Evolutionary conservation across 2,888 invertebrate species (phyloP), one percentile per base, ranked within the genome.

Genomic region (Caenorhabditis uteleia): DNA sequence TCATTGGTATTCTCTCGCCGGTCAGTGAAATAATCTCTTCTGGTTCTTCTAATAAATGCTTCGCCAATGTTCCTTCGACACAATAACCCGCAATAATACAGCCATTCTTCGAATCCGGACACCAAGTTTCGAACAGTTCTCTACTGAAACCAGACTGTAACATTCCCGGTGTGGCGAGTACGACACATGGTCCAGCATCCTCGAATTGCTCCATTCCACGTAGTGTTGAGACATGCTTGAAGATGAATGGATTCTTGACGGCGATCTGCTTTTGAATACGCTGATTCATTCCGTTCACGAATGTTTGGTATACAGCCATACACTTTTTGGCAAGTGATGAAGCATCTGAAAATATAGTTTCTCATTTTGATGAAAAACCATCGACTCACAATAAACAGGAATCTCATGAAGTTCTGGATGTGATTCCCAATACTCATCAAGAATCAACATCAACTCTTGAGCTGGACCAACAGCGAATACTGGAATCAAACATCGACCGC

Each of bases 291-390:
- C 97, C 95, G 85, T 95, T 95, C 3, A 98, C 91, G 85, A 95
- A 99, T 0, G 98, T 98, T 86, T 99, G 98, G 87, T 99, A 99
- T 1, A 99, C 98, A 55, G 95, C 92, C 97, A 99, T 99, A 84
- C 98, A 99, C 85, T 98, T 98, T 86, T 98, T 98, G 43, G 98
- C 98, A 67, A 99, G 87, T 0, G 97, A 95, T 0, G 95, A 97
- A 10, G 98, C 98, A 87, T 99, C 82, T 82, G 51, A 36, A 73
- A 62, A 18, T n/a, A 6, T 31, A 33, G 3, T 7, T 3, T 8
- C 20, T 12, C n/a, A 10, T 29, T 10, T 14, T 6, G n/a, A 18
- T 3, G 16, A 8, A 38, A 36, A 60, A 74, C n/a, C n/a, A n/a
- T n/a, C n/a, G n/a, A n/a, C n/a, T 54, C 21, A 82, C 82, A 98